Base-by-base conservation (phyloP, 2,888 invertebrate genomes). In the Hypolimnas misippus region DNA sequence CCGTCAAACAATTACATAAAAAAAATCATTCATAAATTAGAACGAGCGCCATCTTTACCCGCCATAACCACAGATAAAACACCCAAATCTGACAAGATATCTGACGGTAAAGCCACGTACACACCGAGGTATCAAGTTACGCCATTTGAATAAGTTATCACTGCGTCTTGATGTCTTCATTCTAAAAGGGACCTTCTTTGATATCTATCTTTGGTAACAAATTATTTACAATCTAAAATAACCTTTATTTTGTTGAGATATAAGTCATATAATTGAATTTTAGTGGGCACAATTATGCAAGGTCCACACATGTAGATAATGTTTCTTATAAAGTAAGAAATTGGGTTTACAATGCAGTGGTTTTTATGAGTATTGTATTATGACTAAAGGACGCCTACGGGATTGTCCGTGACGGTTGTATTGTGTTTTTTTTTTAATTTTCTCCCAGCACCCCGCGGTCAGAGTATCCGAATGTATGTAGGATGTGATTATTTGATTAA, bases 141-240 rank as follows among this genome's bases (percentile, higher is more conserved):
- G 74, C 70, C 78, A 86, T 88, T 88, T 87, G 80, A 87, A 87
- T 89, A 88, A 89, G 78, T 83, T 87, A 88, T 84, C 70, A 76
- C 74, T 61, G 66, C 72, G 53, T 71, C 73, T 76, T 84, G 87
- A 89, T 87, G 86, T 84, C 89, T 89, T 84, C 85, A 89, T 89
- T 87, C 83, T 79, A 81, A 66, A 78, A 78, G 70, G 57, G 57
- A 66, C 61, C 57, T 51, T 14, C 16, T 56, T 65, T 63, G 67
- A 63, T 66, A 66, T 44, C 40, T 54, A 65, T 67, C 67, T 65
- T 21, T 46, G 14, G 2, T 31, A 0, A 21, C n/a, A 0, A 4
- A 49, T 49, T 14, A 29, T 14, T 49, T 12, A 5, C n/a, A 46
- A 31, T 2, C 19, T 2, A 54, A 40, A 29, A 38, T 58, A 38